Conservation (phyloP, 2,113 vertebrate species). For the Thermophis baileyi region DNA sequence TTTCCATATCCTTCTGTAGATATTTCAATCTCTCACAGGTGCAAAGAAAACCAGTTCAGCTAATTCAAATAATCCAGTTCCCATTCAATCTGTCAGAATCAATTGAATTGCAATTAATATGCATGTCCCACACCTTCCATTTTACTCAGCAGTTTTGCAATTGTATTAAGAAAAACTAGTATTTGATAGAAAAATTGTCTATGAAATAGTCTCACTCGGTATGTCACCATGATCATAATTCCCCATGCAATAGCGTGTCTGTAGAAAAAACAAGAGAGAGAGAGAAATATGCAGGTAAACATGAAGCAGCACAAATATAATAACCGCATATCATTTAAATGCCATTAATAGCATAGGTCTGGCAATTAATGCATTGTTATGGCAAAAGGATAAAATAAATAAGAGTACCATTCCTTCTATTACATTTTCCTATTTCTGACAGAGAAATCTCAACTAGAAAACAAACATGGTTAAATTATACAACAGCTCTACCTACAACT, state of each 20-base stretch:
- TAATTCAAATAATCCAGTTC: conserved; percentile 53
- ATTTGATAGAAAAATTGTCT: conserved; percentile 74
- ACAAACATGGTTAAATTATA: not conserved
- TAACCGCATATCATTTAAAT: not conserved
- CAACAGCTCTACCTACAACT: not conserved
- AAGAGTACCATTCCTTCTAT: not conserved
- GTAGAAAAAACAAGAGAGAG: conserved; percentile 15
- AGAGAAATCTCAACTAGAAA: not conserved
- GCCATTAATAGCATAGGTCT: not conserved
- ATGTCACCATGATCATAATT: conserved; percentile 72
- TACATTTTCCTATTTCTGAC: not conserved
- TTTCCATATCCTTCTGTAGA: conserved; percentile 39
- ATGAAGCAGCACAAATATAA: not conserved
- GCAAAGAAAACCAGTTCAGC: conserved; percentile 42
- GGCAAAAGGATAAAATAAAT: not conserved
- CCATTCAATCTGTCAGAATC: conserved; percentile 56
- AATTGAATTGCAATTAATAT: conserved; percentile 62
- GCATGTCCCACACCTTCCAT: conserved; percentile 54
- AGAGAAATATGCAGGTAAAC: not conserved
- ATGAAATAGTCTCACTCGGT: conserved; percentile 64
- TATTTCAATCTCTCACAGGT: conserved; percentile 57
- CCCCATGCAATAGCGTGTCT: conserved; percentile 69
- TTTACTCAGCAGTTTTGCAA: conserved; percentile 74
- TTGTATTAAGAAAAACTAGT: conserved; percentile 66
- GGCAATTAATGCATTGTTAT: not conserved